Evolutionary conservation across 1,140 invertebrate species (phyloP), one percentile per base, ranked within the genome.

Genomic region (Drosophila albomicans): DNA sequence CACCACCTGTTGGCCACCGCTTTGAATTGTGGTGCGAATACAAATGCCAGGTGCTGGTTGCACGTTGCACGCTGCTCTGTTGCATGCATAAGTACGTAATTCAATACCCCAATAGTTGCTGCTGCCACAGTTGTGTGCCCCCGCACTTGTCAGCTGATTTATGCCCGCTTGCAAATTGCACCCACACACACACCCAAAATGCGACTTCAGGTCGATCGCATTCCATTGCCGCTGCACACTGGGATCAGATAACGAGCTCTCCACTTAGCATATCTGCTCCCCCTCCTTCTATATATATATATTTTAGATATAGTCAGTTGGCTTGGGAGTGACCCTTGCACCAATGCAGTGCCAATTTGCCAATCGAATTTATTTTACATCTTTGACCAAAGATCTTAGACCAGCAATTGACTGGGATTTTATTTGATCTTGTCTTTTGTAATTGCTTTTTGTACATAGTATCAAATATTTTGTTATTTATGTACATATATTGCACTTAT

Each of bases 61-160:
- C 45, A 41, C 38, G 52, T 43, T 70, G 66, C 74, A 64, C 71
- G 46, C 52, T 32, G 30, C 30, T 7, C 30, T 6, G 30, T 32
- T 32, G 66, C 74, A 65, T 76, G 46, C 67, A 65, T 72, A 64
- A 64, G 61, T 69, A 85, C 20, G 85, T 89, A 89, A 88, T 72
- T 81, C 85, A 85, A 88, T 88, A 88, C 67, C 62, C 75, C 13
- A 41, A 11, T 10, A 38, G 35, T 38, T 28, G 43, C 43, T 28
- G 43, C 43, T 56, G 64, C 75, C 66, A 69, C 77, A 88, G 68
- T 48, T 77, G 20, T 25, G 20, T 85, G 85, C 85, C 85, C 85
- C 86, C 85, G 86, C 85, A 89, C 70, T 85, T 89, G 75, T 75
- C 66, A 75, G 32, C 81, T 90, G 85, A 89, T 89, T 89, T 89